Base-by-base conservation (phyloP, 2,113 vertebrate species). In the Podarcis muralis region DNA sequence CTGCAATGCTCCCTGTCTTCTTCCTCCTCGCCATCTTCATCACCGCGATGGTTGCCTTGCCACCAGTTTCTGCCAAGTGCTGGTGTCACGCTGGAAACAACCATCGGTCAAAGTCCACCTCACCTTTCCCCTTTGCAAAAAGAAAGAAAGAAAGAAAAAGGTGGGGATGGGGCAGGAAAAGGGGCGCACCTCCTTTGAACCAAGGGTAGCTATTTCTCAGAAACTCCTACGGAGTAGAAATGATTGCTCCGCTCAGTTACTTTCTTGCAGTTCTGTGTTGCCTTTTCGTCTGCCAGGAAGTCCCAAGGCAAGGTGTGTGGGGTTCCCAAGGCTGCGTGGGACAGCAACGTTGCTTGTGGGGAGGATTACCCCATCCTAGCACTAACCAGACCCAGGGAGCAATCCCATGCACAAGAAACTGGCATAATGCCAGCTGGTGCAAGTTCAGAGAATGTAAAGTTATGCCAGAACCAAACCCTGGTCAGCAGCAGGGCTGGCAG, bases 1-100 rank as follows among this genome's bases (percentile, higher is more conserved):
- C 93, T 81, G 74, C 76, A 90, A 6, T 80, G 23, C 81, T 27
- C 35, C 84, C 5, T 65, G 59, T 23, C 92, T 95, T 12, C 48
- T 12, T 53, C 48, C 9, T 53, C 48, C 48, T 11, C 48, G 48
- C 91, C 78, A 89, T 93, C 77, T 81, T 83, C 43, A 79, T 88
- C 69, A 32, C 1, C 87, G 80, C 75, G 74, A 5, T 48, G 62
- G 53, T 27, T 48, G 68, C 83, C 53, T 59, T 30, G 72, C 32
- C 48, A 6, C 57, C 27, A 72, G 53, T 74, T n/a, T 37, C 18
- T 3, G 9, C 30, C 9, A 37, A 6, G 22, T 23, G 57, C 5
- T 30, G 0, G 5, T 68, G 75, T 40, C 62, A 53, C 32, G 9
- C 32, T 6, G 16, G 75, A 80, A 43, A 37, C 8, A 68, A 25